A percentile compares a stretch with the other conserved stretches of the same genome.
Conservation (phyloP, 30 jellyfish, hydroid and myxozoan species). For the Catostylus mosaicus region DNA sequence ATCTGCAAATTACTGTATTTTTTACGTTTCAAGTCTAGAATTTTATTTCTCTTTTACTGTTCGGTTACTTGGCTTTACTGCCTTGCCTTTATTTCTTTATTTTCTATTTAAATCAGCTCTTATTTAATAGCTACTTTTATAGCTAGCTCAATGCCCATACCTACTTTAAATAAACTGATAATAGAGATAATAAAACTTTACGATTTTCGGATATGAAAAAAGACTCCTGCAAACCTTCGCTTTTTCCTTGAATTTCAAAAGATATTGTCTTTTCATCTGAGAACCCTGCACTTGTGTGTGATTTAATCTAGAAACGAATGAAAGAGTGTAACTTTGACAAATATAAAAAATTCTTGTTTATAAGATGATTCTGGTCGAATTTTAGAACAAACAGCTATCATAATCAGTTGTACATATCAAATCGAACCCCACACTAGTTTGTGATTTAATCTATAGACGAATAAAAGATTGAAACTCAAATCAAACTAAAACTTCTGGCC, state of each 20-base stretch:
- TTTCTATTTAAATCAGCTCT: no score
- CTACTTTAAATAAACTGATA: no score
- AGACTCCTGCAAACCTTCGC: constrained; percentile 21
- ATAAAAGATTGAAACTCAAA: neutral
- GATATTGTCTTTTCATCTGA: constrained; percentile 21
- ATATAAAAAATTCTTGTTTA: neutral
- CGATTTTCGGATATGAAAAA: no score
- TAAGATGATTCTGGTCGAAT: neutral
- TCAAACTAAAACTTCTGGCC: neutral
- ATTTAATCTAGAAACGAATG: constrained; percentile 19
- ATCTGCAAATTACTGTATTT: no score
- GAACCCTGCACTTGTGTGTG: constrained; percentile 55
- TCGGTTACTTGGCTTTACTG: no score
- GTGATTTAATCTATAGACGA: neutral
- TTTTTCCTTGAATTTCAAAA: constrained; percentile 21
- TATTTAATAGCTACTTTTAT: no score
- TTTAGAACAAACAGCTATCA: neutral
- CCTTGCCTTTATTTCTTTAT: no score
- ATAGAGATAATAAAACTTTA: no score
- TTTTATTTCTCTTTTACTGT: no score
- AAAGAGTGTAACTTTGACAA: neutral
- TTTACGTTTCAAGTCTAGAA: no score
- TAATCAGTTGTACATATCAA: no score
- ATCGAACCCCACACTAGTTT: neutral
- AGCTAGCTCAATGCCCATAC: no score